These are phyloP conservation scores for Cybosia mesomella DNA, from an alignment of 2,888 invertebrate genomes.

Conservation along the genomic window DNA sequence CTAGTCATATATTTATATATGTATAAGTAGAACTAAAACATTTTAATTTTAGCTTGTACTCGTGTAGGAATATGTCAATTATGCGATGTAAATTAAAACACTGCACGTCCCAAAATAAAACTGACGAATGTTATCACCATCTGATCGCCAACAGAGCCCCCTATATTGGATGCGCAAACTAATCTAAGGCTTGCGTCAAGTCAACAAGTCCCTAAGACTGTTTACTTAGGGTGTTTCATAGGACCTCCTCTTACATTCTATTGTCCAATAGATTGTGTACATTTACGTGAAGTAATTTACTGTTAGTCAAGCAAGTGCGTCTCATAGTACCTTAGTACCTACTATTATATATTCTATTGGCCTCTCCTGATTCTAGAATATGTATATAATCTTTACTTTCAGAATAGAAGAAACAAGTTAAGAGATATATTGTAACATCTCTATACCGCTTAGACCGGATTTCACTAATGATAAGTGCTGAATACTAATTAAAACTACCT, in stretches of 20 bases:
- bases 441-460: too few relatives aligned
- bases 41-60: not conserved
- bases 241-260: not conserved
- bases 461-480: too few relatives aligned
- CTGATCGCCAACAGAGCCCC: not conserved
- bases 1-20: too few relatives aligned
- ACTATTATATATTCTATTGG: too few relatives aligned
- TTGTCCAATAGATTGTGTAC: not conserved
- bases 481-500: too few relatives aligned
- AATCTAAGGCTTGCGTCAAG: conserved; percentile 34
- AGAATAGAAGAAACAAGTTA: too few relatives aligned
- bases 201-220: conserved; percentile 30
- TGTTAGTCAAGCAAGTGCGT: not conserved
- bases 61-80: not conserved
- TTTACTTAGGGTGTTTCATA: conserved; percentile 26
- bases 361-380: too few relatives aligned
- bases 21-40: not conserved
- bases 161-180: conserved; percentile 40
- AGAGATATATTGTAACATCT: too few relatives aligned
- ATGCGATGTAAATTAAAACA: not conserved
- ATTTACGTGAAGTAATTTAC: not conserved
- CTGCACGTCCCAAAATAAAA: conserved; percentile 6
- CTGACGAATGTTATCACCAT: conserved; percentile 10
- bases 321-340: too few relatives aligned
- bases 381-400: too few relatives aligned